phyloP scores from a whole-genome alignment of 2,797 vertebrate genomes.

The Sebastolobus alascanus region DNA sequence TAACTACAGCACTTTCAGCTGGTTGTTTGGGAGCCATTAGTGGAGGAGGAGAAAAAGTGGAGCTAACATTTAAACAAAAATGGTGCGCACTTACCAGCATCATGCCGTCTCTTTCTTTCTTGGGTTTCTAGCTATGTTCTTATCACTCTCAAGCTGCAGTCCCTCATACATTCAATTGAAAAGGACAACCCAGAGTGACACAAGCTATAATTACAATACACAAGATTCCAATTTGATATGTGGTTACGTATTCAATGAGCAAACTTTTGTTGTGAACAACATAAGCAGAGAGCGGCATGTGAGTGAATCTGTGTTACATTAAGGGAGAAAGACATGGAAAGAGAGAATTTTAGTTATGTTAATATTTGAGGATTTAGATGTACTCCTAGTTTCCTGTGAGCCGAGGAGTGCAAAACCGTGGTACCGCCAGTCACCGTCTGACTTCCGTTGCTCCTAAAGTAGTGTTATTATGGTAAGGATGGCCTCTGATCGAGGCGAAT shows the following conservation, averaged over 20 bases:
- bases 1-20: conserved; percentile 58
- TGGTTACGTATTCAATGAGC: conserved; percentile 56
- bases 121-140: neutral
- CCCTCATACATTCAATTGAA: conserved; percentile 37
- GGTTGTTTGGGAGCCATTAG: conserved; percentile 72
- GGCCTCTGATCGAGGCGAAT: too few species aligned
- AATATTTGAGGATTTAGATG: conserved; percentile 18
- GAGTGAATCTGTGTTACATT: conserved; percentile 21
- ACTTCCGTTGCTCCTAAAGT: too few species aligned
- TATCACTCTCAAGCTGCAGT: conserved; percentile 6
- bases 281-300: conserved; percentile 19
- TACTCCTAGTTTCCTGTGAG: too few species aligned
- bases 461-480: too few species aligned
- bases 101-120: neutral
- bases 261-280: conserved; percentile 40
- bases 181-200: conserved; percentile 46
- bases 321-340: neutral
- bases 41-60: conserved; percentile 47
- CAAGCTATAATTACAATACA: conserved; percentile 45
- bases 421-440: too few species aligned
- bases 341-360: conserved; percentile 7
- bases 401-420: too few species aligned
- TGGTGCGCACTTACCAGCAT: conserved; percentile 17
- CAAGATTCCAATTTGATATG: conserved; percentile 41
- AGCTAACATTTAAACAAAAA: conserved; percentile 58